Evolutionary conservation across 2,113 vertebrate genomes (phyloP).

Genomic region (Malurus alboscapulatus): DNA sequence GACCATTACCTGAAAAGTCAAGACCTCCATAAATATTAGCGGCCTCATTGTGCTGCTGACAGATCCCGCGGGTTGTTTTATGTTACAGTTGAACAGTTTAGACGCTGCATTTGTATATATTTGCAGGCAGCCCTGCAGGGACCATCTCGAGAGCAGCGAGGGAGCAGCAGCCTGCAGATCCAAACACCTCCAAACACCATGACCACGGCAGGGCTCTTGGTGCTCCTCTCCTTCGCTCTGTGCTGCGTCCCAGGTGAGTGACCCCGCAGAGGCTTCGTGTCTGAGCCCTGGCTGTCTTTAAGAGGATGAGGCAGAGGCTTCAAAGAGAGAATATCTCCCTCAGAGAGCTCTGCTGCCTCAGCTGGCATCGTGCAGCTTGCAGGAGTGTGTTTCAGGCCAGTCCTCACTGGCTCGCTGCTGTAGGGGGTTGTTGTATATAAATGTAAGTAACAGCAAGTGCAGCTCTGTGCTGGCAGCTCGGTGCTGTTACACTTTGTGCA

Average conservation of each 20-base stretch:
- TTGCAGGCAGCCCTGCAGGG: not conserved
- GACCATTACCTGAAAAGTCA: slow-evolving; percentile 49
- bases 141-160: not conserved
- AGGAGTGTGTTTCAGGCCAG: not conserved
- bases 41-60: slow-evolving; percentile 49
- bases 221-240: not conserved
- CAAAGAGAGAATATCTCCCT: not conserved
- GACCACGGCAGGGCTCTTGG: not conserved
- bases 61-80: slow-evolving; percentile 40
- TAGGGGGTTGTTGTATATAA: not conserved
- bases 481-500: not conserved
- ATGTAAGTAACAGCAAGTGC: not conserved
- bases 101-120: slow-evolving; percentile 55
- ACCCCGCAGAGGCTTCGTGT: not conserved
- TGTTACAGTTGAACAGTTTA: slow-evolving; percentile 44
- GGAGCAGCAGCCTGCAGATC: not conserved
- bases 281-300: not conserved
- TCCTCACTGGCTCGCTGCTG: not conserved
- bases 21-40: slow-evolving; percentile 63
- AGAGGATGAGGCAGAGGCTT: not conserved
- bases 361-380: not conserved
- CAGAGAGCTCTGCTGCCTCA: not conserved
- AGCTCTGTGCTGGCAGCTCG: not conserved
- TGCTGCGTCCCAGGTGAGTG: slow-evolving; percentile 54
- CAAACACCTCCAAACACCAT: not conserved